Percentiles rank a stretch among this genome's conserved stretches.
Conservation (phyloP, 2,113 vertebrate species). For the Recurvirostra avosetta region DNA sequence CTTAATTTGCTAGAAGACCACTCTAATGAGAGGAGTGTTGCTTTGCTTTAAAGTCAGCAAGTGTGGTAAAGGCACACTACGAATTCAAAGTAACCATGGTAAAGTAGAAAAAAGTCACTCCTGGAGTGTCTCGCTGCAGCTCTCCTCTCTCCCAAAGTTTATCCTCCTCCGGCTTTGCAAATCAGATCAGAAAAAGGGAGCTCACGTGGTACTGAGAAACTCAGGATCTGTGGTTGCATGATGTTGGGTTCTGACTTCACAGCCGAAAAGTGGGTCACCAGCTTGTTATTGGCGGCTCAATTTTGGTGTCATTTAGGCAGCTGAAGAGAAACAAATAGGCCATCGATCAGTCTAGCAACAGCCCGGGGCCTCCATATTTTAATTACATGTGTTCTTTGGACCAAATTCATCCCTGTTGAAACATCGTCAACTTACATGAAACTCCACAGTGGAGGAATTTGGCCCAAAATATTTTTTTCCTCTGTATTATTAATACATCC, state of each 20-base stretch:
- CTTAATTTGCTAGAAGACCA: background rate
- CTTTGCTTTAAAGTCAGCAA: background rate
- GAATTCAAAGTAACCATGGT: background rate
- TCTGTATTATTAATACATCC: background rate
- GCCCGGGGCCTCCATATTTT: background rate
- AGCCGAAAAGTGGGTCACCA: slow-evolving; percentile 5
- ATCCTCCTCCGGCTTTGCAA: background rate
- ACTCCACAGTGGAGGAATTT: background rate
- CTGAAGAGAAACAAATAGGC: slow-evolving; percentile 14
- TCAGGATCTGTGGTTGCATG: background rate
- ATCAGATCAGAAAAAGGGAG: background rate
- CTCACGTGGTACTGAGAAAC: background rate
- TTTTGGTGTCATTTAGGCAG: slow-evolving; percentile 1
- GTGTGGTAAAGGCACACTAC: accelerated
- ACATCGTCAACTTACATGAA: background rate
- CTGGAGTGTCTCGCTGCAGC: accelerated
- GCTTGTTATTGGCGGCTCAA: background rate
- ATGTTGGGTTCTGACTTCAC: background rate
- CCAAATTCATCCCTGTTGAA: background rate
- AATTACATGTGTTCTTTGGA: slow-evolving; percentile 7
- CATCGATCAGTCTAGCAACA: slow-evolving; percentile 29
- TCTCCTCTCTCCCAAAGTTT: background rate
- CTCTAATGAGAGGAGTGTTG: background rate
- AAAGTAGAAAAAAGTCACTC: accelerated
- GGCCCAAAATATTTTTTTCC: accelerated